Percentiles rank a stretch among this genome's conserved stretches.
These are phyloP conservation scores for Caenorhabditis briggsae DNA, from an alignment of 1,140 invertebrate species.

Conservation along the genomic window DNA sequence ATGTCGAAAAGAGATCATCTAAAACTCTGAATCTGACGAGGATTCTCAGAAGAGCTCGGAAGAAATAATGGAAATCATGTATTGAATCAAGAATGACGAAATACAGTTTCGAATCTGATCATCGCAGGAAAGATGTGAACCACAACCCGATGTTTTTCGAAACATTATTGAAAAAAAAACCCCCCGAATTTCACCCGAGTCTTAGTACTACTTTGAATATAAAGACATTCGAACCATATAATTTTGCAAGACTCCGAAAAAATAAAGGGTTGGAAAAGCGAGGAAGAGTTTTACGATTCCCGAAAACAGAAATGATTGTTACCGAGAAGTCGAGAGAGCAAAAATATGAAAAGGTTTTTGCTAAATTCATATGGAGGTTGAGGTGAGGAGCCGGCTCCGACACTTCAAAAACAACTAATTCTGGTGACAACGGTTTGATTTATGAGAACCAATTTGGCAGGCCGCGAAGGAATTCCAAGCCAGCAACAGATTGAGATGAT, in stretches of 20 bases:
- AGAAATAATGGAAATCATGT: no score
- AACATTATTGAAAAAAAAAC: no score
- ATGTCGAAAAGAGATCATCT: background rate
- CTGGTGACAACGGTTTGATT: slow-evolving; percentile 34
- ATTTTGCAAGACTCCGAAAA: background rate
- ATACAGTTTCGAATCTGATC: no score
- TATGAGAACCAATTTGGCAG: slow-evolving; percentile 25
- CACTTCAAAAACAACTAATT: slow-evolving; percentile 40
- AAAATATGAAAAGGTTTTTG: no score
- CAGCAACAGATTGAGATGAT: background rate
- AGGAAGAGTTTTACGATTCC: slow-evolving; percentile 9
- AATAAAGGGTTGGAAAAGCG: background rate
- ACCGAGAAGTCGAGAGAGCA: background rate
- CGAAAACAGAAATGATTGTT: slow-evolving; percentile 42
- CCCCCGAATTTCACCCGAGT: no score
- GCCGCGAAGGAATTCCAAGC: background rate
- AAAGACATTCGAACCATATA: background rate
- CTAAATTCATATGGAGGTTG: background rate
- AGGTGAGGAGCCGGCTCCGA: background rate
- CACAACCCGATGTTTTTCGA: no score
- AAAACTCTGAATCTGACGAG: background rate
- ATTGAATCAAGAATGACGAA: no score
- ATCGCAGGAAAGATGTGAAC: no score
- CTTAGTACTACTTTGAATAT: background rate
- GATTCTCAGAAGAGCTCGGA: background rate